Evolutionary conservation across 2,113 vertebrate species (phyloP).

Genomic region (Colinus virginianus): DNA sequence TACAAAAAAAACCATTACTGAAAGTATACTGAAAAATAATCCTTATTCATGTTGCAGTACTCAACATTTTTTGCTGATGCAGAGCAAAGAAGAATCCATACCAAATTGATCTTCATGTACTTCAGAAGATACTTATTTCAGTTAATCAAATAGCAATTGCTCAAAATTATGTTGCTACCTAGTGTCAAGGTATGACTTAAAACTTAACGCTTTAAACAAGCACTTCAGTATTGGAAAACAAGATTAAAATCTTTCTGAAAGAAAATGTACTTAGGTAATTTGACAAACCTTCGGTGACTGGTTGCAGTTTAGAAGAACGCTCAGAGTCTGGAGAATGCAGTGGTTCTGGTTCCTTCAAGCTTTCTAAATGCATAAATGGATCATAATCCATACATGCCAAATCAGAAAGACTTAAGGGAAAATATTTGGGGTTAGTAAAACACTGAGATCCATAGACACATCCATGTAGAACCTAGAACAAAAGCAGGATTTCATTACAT

Average conservation of each 20-base stretch:
- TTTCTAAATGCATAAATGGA: slow-evolving; percentile 94
- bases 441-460: slow-evolving; percentile 98
- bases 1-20: neutral
- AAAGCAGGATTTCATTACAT: neutral
- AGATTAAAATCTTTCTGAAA: neutral
- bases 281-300: slow-evolving; percentile 92
- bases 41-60: neutral
- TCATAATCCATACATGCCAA: slow-evolving; percentile 92
- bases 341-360: slow-evolving; percentile 94
- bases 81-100: slow-evolving; percentile 36
- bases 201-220: neutral
- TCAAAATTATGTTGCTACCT: slow-evolving; percentile 31
- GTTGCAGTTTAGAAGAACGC: slow-evolving; percentile 95
- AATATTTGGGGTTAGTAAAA: slow-evolving; percentile 93
- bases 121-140: slow-evolving; percentile 45
- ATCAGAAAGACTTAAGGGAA: slow-evolving; percentile 94
- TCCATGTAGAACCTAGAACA: slow-evolving; percentile 91
- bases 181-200: neutral
- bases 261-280: slow-evolving; percentile 15
- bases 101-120: neutral
- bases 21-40: slow-evolving; percentile 6
- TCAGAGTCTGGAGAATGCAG: slow-evolving; percentile 98
- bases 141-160: slow-evolving; percentile 36
- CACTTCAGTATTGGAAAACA: neutral
- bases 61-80: slow-evolving; percentile 3